These are phyloP conservation scores for Epinotia ramella DNA, from an alignment of 2,888 invertebrate species.

Conservation along the genomic window DNA sequence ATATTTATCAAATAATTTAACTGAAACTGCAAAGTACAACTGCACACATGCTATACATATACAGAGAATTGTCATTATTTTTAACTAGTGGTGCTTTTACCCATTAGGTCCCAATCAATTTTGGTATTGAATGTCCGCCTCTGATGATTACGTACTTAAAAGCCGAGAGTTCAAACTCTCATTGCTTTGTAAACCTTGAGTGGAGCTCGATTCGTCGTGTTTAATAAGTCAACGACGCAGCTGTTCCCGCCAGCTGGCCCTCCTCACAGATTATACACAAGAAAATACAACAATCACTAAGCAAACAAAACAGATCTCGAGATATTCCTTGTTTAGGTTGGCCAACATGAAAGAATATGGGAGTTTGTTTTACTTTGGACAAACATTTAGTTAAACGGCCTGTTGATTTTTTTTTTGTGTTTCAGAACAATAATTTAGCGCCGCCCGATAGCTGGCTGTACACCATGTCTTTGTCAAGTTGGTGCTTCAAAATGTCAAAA, in stretches of 20 bases:
- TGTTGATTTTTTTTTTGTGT: constrained; percentile 57
- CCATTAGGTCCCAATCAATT: not conserved
- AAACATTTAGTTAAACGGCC: constrained; percentile 65
- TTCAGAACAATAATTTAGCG: constrained; percentile 39
- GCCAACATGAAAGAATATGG: constrained; percentile 57
- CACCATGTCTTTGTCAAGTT: not conserved
- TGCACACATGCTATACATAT: not conserved
- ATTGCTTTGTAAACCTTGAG: constrained; percentile 38
- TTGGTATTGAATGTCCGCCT: not conserved
- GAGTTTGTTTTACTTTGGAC: constrained; percentile 65
- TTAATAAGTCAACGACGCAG: constrained; percentile 44
- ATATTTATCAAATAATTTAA: no score
- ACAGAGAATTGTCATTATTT: not conserved
- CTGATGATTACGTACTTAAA: constrained; percentile 18
- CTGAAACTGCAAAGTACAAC: not conserved
- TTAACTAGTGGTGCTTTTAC: not conserved
- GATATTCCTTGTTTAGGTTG: constrained; percentile 60
- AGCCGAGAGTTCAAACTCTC: constrained; percentile 26
- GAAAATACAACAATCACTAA: constrained; percentile 67
- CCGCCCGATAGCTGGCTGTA: not conserved
- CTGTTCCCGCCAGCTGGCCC: constrained; percentile 64
- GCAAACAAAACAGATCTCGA: constrained; percentile 71
- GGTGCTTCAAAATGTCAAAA: not conserved
- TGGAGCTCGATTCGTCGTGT: constrained; percentile 39
- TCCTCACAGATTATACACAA: constrained; percentile 65